A percentile compares a stretch with the other conserved stretches of the same genome.
Evolutionary conservation across 2,888 invertebrate genomes (phyloP).

Genomic region (Dicranocentrus wangi): DNA sequence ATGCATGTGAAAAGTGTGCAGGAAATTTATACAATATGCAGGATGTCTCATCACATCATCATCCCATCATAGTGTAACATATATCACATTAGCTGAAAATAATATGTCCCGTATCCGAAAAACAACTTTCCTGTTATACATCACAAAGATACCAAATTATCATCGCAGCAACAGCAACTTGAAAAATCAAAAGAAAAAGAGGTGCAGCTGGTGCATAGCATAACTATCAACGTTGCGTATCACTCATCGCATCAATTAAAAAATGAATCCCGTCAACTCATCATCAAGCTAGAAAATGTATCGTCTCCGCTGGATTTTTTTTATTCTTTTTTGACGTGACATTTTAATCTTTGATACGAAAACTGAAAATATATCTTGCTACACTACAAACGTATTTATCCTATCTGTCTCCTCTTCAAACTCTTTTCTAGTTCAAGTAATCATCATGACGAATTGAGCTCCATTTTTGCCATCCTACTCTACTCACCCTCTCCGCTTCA

Average conservation of each 20-base stretch:
- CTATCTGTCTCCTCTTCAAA: background rate
- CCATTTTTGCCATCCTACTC: background rate
- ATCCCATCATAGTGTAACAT: background rate
- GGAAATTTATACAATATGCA: no score
- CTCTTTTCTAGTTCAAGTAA: background rate
- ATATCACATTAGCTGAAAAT: background rate
- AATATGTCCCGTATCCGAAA: background rate
- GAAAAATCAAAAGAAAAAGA: constrained; percentile 14
- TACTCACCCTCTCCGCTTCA: background rate
- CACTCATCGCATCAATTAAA: constrained; percentile 62
- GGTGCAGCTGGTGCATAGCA: constrained; percentile 51
- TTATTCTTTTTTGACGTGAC: constrained; percentile 29
- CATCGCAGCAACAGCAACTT: no score
- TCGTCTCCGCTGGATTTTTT: constrained; percentile 32
- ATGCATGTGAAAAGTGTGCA: no score
- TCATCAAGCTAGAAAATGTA: constrained; percentile 34
- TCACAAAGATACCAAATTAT: background rate
- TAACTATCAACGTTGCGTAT: constrained; percentile 37
- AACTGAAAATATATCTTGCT: background rate
- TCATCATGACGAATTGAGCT: constrained; percentile 1
- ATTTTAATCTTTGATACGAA: constrained; percentile 18
- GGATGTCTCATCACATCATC: background rate
- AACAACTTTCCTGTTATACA: background rate
- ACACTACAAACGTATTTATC: background rate
- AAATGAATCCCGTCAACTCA: constrained; percentile 57